Base-by-base conservation (phyloP, 1,140 invertebrate species). In the Scaptomyza hsui region DNA sequence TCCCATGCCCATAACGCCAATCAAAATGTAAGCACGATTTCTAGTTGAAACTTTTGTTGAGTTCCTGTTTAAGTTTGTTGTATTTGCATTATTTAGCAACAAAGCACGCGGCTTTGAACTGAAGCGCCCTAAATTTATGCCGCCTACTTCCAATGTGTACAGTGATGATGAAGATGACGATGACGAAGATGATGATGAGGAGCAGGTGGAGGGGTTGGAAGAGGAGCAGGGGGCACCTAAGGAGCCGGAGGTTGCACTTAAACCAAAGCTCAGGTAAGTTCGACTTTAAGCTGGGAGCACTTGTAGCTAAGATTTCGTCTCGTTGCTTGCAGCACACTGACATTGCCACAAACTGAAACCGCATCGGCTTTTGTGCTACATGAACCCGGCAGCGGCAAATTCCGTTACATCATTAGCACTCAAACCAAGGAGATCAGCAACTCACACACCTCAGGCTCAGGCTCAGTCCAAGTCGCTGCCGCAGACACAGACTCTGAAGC, bases 1-100 rank as follows among this genome's bases (percentile, higher is more conserved):
- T 72, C 91, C 92, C 21, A 92, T 93, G 71, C 93, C 93, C 49
- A 91, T 91, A 70, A 89, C 90, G 44, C 89, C 88, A 55, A 89
- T 89, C 7, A 91, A 91, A 75, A 82, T 90, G 89, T 91, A 56
- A 71, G 73, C 74, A 12, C 0, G 1, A 10, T 0, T 2, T 0
- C 0, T 7, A 2, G n/a, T 35, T 12, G 0, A 0, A 37, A 4
- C n/a, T 37, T 37, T 7, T 37, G 9, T 24, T 0, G 1, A 13
- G 2, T 7, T 26, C n/a, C 0, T 26, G 9, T 15, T 24, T 1
- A 26, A 26, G 4, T 24, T 16, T 26, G 29, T 4, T 7, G 13
- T 32, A 2, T 10, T 0, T n/a, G n/a, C n/a, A n/a, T n/a, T 15
- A 47, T 37, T 35, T 51, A 88, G 82, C 32, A 88, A 89, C 49